A percentile compares a stretch with the other conserved stretches of the same genome.
Conservation (phyloP, 1,140 invertebrate genomes). For the Aphis craccivora region DNA sequence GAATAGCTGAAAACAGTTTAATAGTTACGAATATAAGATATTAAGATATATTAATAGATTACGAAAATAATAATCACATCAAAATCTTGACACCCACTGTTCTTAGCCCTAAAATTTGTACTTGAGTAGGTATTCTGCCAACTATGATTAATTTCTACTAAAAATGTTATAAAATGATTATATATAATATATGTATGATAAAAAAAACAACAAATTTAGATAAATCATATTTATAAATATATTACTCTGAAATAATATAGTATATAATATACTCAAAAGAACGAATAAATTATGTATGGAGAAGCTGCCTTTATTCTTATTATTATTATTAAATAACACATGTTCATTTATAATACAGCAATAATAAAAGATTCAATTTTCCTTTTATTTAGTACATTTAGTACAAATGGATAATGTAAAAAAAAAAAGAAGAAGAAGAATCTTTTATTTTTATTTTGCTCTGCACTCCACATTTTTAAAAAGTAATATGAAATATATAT, state of each 20-base stretch:
- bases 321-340: conserved; percentile 32
- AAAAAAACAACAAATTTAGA: conserved; percentile 5
- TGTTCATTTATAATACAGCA: not conserved
- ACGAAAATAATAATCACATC: too few relatives aligned
- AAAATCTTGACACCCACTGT: too few relatives aligned
- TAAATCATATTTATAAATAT: conserved; percentile 27
- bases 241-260: conserved; percentile 31
- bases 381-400: not conserved
- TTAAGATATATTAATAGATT: too few relatives aligned
- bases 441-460: conserved; percentile 4
- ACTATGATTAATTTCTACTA: too few relatives aligned
- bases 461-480: not conserved
- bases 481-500: not conserved
- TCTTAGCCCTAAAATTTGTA: too few relatives aligned
- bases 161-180: too few relatives aligned
- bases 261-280: conserved; percentile 27
- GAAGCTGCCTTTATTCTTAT: conserved; percentile 31
- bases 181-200: not conserved
- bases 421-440: not conserved
- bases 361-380: conserved; percentile 20
- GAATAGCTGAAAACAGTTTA: too few relatives aligned
- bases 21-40: too few relatives aligned
- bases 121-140: too few relatives aligned
- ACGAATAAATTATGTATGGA: not conserved
- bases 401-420: not conserved